Evolutionary conservation across 2,113 vertebrate species (phyloP).

Genomic region (Collichthys lucidus): DNA sequence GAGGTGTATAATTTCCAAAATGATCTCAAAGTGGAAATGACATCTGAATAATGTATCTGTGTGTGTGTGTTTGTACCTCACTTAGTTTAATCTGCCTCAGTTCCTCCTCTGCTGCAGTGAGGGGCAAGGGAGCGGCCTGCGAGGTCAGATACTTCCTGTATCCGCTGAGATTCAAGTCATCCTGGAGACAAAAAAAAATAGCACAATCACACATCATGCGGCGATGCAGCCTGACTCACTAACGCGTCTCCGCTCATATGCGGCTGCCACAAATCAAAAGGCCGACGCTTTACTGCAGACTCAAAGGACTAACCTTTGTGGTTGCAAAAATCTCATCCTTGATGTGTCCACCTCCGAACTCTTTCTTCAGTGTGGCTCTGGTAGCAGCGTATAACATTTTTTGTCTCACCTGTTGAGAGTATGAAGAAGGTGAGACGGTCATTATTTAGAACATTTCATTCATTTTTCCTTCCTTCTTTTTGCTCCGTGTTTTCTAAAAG

Average conservation of each 20-base stretch:
- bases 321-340: conserved; percentile 97
- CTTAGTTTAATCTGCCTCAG: conserved; percentile 94
- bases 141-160: conserved; percentile 92
- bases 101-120: conserved; percentile 96
- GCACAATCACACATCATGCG: not conserved
- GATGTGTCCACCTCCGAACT: conserved; percentile 96
- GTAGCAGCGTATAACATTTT: conserved; percentile 99
- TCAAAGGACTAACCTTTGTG: conserved; percentile 83
- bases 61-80: conserved; percentile 84
- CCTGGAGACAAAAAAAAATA: conserved; percentile 81
- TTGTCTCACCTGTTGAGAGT: conserved; percentile 88
- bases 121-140: conserved; percentile 90
- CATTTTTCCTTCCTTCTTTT: too few relatives aligned
- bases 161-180: conserved; percentile 92
- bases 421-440: not conserved
- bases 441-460: too few relatives aligned
- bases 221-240: not conserved
- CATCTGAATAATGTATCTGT: not conserved
- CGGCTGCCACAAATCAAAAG: not conserved
- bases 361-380: conserved; percentile 95
- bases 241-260: not conserved
- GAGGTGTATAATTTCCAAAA: not conserved
- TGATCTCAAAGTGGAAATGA: not conserved
- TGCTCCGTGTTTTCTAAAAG: too few relatives aligned
- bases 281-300: too few relatives aligned